Evolutionary conservation across 2,113 vertebrate species (phyloP).

Genomic region (Zosterops pallidus): DNA sequence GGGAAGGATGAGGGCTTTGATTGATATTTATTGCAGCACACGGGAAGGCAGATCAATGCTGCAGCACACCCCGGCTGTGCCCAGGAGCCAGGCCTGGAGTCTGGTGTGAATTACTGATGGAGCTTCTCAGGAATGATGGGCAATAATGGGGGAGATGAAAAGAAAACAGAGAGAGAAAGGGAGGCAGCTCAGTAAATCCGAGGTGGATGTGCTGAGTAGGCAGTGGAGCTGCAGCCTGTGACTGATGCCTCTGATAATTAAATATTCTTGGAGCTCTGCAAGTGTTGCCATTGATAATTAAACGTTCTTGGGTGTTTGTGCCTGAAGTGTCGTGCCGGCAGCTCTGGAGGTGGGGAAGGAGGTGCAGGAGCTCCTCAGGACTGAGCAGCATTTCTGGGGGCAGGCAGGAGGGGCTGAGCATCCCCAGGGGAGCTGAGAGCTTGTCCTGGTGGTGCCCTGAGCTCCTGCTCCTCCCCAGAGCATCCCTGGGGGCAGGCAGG

Average conservation of each 20-base stretch:
- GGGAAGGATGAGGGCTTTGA: neutral
- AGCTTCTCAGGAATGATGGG: neutral
- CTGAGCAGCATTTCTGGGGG: neutral
- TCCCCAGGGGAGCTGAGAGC: neutral
- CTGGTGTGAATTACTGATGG: slow-evolving; percentile 47
- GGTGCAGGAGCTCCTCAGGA: neutral
- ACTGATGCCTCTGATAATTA: neutral
- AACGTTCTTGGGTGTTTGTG: neutral
- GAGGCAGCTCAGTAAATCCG: neutral
- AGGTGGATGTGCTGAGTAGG: neutral
- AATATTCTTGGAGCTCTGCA: neutral
- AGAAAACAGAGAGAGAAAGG: neutral
- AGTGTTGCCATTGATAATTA: neutral
- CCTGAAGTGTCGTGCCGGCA: rapidly evolving
- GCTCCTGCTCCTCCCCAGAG: neutral
- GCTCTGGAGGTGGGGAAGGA: neutral
- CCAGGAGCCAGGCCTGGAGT: neutral
- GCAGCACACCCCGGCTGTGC: neutral
- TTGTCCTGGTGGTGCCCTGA: rapidly evolving
- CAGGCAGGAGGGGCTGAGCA: neutral
- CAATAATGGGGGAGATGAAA: neutral
- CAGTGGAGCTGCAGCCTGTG: neutral
- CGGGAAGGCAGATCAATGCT: slow-evolving; percentile 13
- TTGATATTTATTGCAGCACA: neutral
- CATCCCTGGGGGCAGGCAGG: neutral